A percentile compares a stretch with the other conserved stretches of the same genome.
phyloP scores from a whole-genome alignment of 2,113 vertebrate genomes.

The Boulengerochromis microlepis region DNA sequence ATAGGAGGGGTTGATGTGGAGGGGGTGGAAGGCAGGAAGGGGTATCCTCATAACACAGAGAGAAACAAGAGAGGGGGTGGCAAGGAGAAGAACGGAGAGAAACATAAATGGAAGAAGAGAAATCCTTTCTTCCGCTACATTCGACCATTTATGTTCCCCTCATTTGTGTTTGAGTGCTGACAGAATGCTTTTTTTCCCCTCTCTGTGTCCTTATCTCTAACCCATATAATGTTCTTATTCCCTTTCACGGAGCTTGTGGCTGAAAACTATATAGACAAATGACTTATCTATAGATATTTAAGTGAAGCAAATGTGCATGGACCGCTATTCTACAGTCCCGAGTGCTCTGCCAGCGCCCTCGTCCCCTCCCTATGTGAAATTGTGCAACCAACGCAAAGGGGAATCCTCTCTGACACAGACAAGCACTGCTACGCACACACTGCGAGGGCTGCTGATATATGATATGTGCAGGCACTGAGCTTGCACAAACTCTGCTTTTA shows the following conservation, averaged over 20 bases:
- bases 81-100: constrained; percentile 4
- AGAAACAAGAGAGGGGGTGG: constrained; percentile 2
- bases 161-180: not conserved
- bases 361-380: constrained; percentile 16
- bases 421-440: constrained; percentile 19
- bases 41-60: constrained; percentile 45
- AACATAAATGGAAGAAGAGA: constrained; percentile 34
- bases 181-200: accelerated
- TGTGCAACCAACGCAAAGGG: constrained; percentile 54
- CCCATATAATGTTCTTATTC: not conserved
- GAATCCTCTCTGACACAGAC: constrained; percentile 67
- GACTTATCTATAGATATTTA: not conserved
- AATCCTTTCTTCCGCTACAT: constrained; percentile 40
- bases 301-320: not conserved
- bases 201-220: not conserved
- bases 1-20: constrained; percentile 28
- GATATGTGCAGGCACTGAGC: constrained; percentile 39
- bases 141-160: not conserved
- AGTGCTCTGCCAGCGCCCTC: not conserved
- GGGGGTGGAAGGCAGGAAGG: constrained; percentile 37
- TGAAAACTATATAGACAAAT: not conserved
- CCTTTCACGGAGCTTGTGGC: not conserved
- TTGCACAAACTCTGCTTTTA: constrained; percentile 29
- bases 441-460: constrained; percentile 28
- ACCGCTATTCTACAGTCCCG: not conserved